Evolutionary conservation across 2,113 vertebrate genomes (phyloP).

Genomic region (Percina caprodes): DNA sequence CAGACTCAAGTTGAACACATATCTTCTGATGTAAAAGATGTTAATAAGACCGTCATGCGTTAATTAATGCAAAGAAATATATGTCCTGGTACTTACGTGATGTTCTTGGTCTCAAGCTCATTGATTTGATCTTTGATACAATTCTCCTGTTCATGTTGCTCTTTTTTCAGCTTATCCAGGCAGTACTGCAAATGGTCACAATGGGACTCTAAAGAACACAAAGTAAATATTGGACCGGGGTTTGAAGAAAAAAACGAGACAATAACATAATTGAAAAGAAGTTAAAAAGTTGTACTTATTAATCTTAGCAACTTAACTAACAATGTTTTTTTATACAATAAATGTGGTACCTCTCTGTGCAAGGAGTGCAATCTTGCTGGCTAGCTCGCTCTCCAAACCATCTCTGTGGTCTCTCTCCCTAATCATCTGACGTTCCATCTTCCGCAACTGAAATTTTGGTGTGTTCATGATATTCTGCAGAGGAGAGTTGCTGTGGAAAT

Average conservation of each 20-base stretch:
- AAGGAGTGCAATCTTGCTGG: constrained; percentile 79
- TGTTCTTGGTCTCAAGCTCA: constrained; percentile 86
- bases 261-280: not conserved
- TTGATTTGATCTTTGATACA: constrained; percentile 83
- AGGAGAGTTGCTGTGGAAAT: constrained; percentile 82
- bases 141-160: constrained; percentile 81
- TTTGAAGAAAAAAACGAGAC: not conserved
- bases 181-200: constrained; percentile 88
- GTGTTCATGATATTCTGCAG: constrained; percentile 92
- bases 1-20: not conserved
- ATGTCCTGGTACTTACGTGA: constrained; percentile 78
- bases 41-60: not conserved
- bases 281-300: not conserved
- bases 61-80: not conserved
- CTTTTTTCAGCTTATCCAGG: constrained; percentile 86
- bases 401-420: constrained; percentile 87
- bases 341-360: constrained; percentile 85
- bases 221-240: not conserved
- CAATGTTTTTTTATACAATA: not conserved
- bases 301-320: not conserved
- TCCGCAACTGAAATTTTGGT: constrained; percentile 90
- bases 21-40: not conserved
- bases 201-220: constrained; percentile 81
- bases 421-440: constrained; percentile 86
- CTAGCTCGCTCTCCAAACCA: constrained; percentile 87